Base-by-base conservation (phyloP, 2,888 invertebrate genomes). In the Metacarcinus magister region DNA sequence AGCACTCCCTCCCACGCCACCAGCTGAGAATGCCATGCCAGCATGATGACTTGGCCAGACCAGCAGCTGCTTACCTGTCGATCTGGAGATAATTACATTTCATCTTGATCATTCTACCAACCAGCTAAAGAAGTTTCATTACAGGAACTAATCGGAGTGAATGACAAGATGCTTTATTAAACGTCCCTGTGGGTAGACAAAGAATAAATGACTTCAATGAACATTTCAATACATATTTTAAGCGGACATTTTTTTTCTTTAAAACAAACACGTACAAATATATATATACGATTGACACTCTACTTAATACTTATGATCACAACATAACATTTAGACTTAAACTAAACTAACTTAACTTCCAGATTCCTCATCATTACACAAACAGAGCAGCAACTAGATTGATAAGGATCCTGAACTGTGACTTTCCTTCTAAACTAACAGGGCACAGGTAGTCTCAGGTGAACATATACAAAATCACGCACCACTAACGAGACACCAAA, bases 11-110 rank as follows among this genome's bases (percentile, higher is more conserved):
- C 92, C 92, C 92, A 92, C 48, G 48, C 92, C 48, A 28, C 92
- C 46, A 46, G 28, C 46, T 90, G 90, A 44, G 90, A 44, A n/a
- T 90, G 90, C 82, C 82, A 32, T 19, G 23, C 67, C 44, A 90
- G 44, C 90, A 2, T 90, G 44, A 90, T 90, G 90, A 46, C 43
- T 90, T n/a, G 19, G 46, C 90, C 92, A 92, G 3, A 92, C 28
- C 92, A 32, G 48, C 44, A 46, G 54, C 46, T 92, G 46, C 48
- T 48, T 92, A 92, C 48, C 92, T 92, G 92, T 48, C 92, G 54
- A 92, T 92, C 48, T 92, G 28, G 1, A 93, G 93, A 43, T 39
- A 46, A 91, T 44, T 91, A 44, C 91, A 91, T 91, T 90, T 91
- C 91, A 91, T 67, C 67, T n/a, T 44, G 48, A 91, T 91, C n/a